These are phyloP conservation scores for Luehdorfia chinensis DNA, from an alignment of 1,140 invertebrate genomes.

Conservation along the genomic window DNA sequence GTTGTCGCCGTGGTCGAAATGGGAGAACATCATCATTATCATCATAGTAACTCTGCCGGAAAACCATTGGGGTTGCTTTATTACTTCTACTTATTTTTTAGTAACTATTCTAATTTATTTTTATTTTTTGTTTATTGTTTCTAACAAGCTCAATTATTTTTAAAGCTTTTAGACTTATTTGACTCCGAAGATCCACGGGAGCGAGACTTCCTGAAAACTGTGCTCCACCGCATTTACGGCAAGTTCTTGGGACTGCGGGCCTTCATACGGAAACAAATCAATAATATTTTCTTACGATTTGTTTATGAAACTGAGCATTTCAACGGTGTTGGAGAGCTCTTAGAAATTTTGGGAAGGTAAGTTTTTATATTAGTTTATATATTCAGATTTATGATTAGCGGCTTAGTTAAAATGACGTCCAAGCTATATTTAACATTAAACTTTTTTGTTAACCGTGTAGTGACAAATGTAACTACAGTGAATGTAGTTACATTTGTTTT, in stretches of 20 bases:
- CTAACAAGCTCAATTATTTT: too few species aligned
- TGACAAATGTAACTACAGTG: too few species aligned
- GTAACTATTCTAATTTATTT: slow-evolving; percentile 6
- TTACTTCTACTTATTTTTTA: too few species aligned
- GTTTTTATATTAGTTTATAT: slow-evolving; percentile 15
- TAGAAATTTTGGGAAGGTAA: slow-evolving; percentile 97
- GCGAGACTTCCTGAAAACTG: slow-evolving; percentile 99
- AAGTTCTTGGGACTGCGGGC: slow-evolving; percentile 98
- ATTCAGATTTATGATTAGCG: neutral
- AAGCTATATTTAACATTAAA: too few species aligned
- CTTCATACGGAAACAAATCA: slow-evolving; percentile 99
- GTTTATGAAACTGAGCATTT: slow-evolving; percentile 99
- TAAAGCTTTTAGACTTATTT: slow-evolving; percentile 97
- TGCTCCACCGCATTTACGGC: slow-evolving; percentile 99
- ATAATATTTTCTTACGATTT: slow-evolving; percentile 98
- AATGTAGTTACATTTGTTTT: too few species aligned
- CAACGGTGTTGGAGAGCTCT: slow-evolving; percentile 98
- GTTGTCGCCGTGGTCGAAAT: too few species aligned
- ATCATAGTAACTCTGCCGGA: too few species aligned
- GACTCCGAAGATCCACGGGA: slow-evolving; percentile 99
- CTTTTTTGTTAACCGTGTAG: too few species aligned
- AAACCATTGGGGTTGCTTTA: too few species aligned
- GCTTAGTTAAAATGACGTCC: neutral
- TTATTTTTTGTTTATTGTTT: too few species aligned
- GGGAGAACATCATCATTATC: too few species aligned